Evolutionary conservation across 2,888 invertebrate genomes (phyloP).

Genomic region (Acleris laterana): DNA sequence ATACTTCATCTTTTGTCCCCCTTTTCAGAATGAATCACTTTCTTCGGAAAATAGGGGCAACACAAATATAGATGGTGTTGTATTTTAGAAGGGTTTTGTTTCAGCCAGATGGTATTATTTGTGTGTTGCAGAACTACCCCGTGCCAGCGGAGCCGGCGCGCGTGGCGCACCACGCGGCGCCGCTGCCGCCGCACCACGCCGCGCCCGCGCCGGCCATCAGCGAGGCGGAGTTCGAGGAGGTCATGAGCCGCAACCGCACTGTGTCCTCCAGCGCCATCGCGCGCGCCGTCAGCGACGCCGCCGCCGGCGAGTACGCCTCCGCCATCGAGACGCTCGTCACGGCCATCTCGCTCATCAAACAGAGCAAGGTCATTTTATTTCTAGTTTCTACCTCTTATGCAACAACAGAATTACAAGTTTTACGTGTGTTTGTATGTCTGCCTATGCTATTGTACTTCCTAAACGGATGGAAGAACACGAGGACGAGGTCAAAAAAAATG

Average conservation of each 20-base stretch:
- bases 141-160: conserved; percentile 51
- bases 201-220: conserved; percentile 80
- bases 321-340: conserved; percentile 99
- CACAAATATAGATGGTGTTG: too few species aligned
- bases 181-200: conserved; percentile 48
- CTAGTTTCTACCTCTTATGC: background rate
- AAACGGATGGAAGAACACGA: too few species aligned
- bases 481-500: too few species aligned
- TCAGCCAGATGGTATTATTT: too few species aligned
- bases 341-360: conserved; percentile 98
- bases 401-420: background rate
- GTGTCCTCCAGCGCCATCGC: conserved; percentile 99
- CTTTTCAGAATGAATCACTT: too few species aligned
- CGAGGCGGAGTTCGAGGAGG: conserved; percentile 99
- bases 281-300: conserved; percentile 98
- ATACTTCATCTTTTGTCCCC: too few species aligned
- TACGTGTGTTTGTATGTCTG: too few species aligned
- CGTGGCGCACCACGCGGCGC: conserved; percentile 49
- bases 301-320: conserved; percentile 98
- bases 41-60: too few species aligned
- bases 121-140: conserved; percentile 54
- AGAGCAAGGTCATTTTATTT: conserved; percentile 89
- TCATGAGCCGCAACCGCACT: conserved; percentile 98
- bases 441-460: too few species aligned
- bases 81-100: too few species aligned